Evolutionary conservation across 2,888 invertebrate species (phyloP).

Genomic region (Nycteola revayana): DNA sequence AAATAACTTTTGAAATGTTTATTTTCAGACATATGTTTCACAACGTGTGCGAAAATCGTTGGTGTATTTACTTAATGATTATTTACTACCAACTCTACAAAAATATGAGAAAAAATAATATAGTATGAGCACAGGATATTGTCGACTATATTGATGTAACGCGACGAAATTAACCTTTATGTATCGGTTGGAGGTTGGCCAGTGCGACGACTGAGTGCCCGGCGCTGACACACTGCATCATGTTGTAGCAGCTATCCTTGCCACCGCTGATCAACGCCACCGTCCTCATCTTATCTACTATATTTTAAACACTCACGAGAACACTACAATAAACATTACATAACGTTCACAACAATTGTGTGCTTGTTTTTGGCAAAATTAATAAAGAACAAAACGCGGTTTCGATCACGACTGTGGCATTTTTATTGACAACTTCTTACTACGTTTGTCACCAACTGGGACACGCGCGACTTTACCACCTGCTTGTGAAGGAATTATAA

Average conservation of each 20-base stretch:
- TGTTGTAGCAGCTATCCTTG: conserved; percentile 99
- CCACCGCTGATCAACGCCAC: conserved; percentile 97
- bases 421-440: conserved; percentile 35
- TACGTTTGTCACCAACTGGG: conserved; percentile 30
- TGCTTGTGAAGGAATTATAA: conserved; percentile 37
- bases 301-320: conserved; percentile 48
- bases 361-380: conserved; percentile 55
- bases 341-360: conserved; percentile 69
- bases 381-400: conserved; percentile 52
- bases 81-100: too few species aligned
- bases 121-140: too few species aligned
- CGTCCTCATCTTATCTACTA: conserved; percentile 87
- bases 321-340: conserved; percentile 64
- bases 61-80: neutral
- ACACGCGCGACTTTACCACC: conserved; percentile 39
- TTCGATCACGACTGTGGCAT: conserved; percentile 54
- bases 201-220: conserved; percentile 98
- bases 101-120: too few species aligned
- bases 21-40: conserved; percentile 24
- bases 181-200: conserved; percentile 95
- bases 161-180: conserved; percentile 83
- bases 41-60: conserved; percentile 6
- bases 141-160: conserved; percentile 27
- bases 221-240: conserved; percentile 98
- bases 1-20: conserved; percentile 24